Evolutionary conservation across 2,888 invertebrate species (phyloP).

Genomic region (Syrista parreyssii): DNA sequence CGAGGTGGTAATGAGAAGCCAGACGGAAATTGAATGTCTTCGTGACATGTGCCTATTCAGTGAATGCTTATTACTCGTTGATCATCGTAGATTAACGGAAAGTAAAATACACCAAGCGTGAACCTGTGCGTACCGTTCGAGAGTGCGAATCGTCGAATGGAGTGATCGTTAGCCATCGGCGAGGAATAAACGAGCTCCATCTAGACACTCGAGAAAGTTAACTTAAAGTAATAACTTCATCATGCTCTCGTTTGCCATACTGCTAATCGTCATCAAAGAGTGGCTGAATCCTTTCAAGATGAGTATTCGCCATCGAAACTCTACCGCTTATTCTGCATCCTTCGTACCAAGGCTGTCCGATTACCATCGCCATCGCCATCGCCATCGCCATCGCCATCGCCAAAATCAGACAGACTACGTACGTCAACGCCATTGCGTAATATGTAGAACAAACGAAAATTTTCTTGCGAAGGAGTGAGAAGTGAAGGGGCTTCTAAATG

Average conservation of each 20-base stretch:
- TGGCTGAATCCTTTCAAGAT: neutral
- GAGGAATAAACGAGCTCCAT: neutral
- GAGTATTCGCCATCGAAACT: neutral
- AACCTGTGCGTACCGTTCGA: neutral
- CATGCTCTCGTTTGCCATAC: neutral
- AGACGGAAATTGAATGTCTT: neutral
- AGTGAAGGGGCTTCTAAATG: neutral
- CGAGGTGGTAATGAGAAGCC: neutral
- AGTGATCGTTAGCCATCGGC: neutral
- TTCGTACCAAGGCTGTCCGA: neutral
- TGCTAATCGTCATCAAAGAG: neutral
- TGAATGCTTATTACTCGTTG: neutral
- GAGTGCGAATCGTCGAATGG: neutral
- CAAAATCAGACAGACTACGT: neutral
- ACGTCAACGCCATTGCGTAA: neutral
- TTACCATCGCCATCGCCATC: neutral
- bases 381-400: neutral
- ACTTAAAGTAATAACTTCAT: neutral
- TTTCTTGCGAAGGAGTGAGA: neutral
- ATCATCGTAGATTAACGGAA: neutral
- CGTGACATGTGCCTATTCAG: neutral
- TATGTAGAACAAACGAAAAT: neutral
- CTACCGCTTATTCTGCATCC: neutral
- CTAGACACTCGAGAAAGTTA: neutral
- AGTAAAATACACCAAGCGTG: neutral